Base-by-base conservation (phyloP, 2,797 vertebrate genomes). In the Sebastes steindachneri region DNA sequence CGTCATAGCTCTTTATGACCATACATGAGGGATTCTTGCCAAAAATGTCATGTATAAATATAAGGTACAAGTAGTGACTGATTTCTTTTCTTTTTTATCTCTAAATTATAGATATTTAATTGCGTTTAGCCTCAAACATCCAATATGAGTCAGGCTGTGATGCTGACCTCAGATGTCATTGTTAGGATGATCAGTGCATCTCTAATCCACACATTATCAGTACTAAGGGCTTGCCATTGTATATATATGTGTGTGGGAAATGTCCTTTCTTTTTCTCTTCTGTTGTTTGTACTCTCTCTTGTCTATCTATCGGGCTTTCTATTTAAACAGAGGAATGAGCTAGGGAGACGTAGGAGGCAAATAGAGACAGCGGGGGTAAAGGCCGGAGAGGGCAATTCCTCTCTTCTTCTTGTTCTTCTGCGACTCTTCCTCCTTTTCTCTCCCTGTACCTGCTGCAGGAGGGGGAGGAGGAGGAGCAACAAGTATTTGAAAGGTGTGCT, bases 401-500 rank as follows among this genome's bases (percentile, higher is more conserved):
- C n/a, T 55, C 48, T 68, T 33, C 19, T 9, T 29, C 8, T 28
- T 5, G 54, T 21, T 23, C 33, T 57, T 58, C 37, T 68, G 5
- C 11, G 2, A 11, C 21, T 64, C 65, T 48, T 25, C 66, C 54
- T 70, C 68, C 15, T 83, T 70, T 57, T 58, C 79, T 59, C 53
- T 33, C 66, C 55, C 21, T 84, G 37, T 90, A 95, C 94, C 94
- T 95, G 90, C 86, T 58, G 60, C 78, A 59, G 76, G 71, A 83
- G 59, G 83, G 48, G 71, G 71, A 45, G 67, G 84, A 60, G 82
- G 88, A 64, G 83, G 84, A 64, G 86, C 79, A 8, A 74, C 8
- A 64, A 41, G 35, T 51, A 63, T 79, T 57, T 87, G 88, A 84
- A 88, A 94, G 94, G 94, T 95, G 91, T 90, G 83, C 73, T 54